Evolutionary conservation across 2,888 invertebrate genomes (phyloP).

Genomic region (Lochmaea crataegi): DNA sequence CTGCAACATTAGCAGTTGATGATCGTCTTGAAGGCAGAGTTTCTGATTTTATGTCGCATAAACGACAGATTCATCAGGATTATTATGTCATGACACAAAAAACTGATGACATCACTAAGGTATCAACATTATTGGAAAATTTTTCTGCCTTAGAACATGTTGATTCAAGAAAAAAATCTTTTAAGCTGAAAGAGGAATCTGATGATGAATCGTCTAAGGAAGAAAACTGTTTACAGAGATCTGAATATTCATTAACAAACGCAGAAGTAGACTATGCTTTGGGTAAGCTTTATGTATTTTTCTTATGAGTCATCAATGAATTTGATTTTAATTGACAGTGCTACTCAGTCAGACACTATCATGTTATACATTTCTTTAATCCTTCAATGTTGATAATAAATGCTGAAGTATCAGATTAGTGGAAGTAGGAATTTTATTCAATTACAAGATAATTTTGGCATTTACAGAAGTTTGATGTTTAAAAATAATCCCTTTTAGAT

Average conservation of each 20-base stretch:
- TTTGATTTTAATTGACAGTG: background rate
- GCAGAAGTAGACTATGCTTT: background rate
- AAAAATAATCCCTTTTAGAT: too few species aligned
- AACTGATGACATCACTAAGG: conserved; percentile 25
- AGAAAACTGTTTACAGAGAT: background rate
- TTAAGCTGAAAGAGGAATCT: background rate
- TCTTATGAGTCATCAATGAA: background rate
- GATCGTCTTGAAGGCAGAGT: conserved; percentile 22
- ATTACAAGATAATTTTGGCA: too few species aligned
- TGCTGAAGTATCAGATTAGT: too few species aligned
- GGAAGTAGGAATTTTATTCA: too few species aligned
- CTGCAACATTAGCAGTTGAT: conserved; percentile 10
- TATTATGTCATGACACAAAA: conserved; percentile 22
- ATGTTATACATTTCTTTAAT: background rate
- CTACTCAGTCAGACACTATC: background rate
- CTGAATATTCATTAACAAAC: too few species aligned
- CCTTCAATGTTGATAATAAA: background rate
- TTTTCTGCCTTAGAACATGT: conserved; percentile 2
- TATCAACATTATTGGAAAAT: conserved; percentile 22
- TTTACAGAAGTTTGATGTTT: too few species aligned
- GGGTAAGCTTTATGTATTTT: background rate
- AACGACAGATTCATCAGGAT: conserved; percentile 30
- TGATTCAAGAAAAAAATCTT: background rate
- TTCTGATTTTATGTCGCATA: conserved; percentile 34
- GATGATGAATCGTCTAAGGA: background rate